Evolutionary conservation across 2,113 vertebrate genomes (phyloP), one percentile per base, ranked within the genome.

Genomic region (Ictalurus furcatus): DNA sequence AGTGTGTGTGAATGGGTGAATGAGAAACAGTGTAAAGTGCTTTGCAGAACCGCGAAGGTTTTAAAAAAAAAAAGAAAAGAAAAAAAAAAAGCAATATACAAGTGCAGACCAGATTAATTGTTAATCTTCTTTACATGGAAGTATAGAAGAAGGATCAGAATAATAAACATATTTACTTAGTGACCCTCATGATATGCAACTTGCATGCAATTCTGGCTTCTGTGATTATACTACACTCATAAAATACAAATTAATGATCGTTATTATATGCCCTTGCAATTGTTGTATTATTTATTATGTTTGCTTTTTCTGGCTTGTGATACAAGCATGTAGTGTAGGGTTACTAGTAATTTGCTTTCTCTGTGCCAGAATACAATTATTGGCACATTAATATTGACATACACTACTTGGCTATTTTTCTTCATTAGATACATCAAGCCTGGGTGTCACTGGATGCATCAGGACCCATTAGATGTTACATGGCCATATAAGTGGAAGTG

Each of bases 381-480:
- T 84, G 81, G n/a, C 30, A 67, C 11, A 67, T 67, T n/a, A 85
- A n/a, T 84, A 37, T 37, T 40, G 81, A 84, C 81, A 84, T 19
- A 7, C 28, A 83, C 40, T 48, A 17, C 83, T 48, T 85, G 83
- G 83, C 40, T 21, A 85, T 28, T 85, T 67, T 28, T 63, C 13
- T 61, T 85, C 61, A 65, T 65, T 48, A n/a, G 40, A 85, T n/a
- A 52, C 63, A n/a, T 84, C 78, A 84, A 61, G 30, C 81, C 81
- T 80, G 5, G 48, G 14, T 8, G 28, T 80, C 76, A 80, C 44
- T 28, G 30, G 34, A 83, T 61, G 34, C 34, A 37, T 34, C 56
- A 67, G 61, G 61, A 67, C 14, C 40, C 14, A 52, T n/a, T 52
- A 21, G 8, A 67, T 52, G 83, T 48, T 48, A 8, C 2, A 1